Evolutionary conservation across 2,113 vertebrate species (phyloP), one percentile per base, ranked within the genome.

Genomic region (Perca fluviatilis): DNA sequence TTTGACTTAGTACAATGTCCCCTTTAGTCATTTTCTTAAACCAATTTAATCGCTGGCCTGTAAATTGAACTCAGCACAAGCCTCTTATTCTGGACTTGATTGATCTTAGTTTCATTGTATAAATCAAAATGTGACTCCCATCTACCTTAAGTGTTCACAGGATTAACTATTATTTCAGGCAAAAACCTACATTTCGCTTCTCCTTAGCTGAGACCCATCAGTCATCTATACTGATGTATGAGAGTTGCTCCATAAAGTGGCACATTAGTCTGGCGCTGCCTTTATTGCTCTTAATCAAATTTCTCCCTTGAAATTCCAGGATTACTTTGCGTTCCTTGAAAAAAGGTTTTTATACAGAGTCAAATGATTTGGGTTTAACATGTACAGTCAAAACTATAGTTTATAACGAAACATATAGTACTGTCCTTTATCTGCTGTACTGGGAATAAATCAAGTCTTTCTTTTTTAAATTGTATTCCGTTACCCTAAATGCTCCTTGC

Each of bases 201-300:
- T 25, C 7, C 21, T 63, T 47, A 15, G 33, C 49, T 19, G 6
- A 9, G 19, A 58, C 21, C 43, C 60, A 79, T 76, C 58, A 61
- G 36, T 75, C 71, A 73, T 9, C 14, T 65, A 77, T 63, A 50
- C 25, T 74, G 80, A 88, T 71, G 54, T 53, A 85, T 62, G 62
- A 69, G 27, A 16, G 23, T 53, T 53, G 63, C 49, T 27, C 19
- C 18, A n/a, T 30, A 53, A 74, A 77, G 46, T 43, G 47, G 13
- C 33, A 73, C 68, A 51, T 49, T 70, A 63, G 61, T 63, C 68
- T 74, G 70, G 63, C 36, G n/a, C 43, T 49, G 14, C 27, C 21
- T 61, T 82, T 76, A 79, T 65, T 82, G 66, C 23, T 73, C 19
- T 62, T 61, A 69, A 70, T 74, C 74, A 40, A 21, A 74, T 77